Evolutionary conservation across 2,797 vertebrate genomes (phyloP), one percentile per base, ranked within the genome.

Genomic region (Megaceryle alcyon): DNA sequence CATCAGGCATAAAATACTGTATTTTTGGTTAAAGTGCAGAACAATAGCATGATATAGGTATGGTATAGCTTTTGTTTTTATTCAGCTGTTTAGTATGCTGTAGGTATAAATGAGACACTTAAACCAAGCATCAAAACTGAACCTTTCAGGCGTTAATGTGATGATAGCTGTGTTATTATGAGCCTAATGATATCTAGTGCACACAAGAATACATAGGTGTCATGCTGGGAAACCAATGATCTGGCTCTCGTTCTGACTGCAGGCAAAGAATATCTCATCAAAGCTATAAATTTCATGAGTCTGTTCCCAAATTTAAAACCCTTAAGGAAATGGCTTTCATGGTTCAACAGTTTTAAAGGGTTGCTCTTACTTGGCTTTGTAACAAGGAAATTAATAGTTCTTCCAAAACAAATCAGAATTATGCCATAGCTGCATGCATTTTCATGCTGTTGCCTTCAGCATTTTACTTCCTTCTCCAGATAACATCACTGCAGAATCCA

Each of bases 371-470:
- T 98, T 98, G 98, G 98, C 97, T 98, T 98, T 97, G 97, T 98
- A 99, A 99, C 98, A 98, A 98, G 98, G 97, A 99, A 99, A 99
- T 99, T 98, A 99, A 99, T 99, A 98, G 98, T 98, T 98, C 98
- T 98, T 98, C 98, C 98, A 98, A 99, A 98, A 99, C 98, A 98
- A 99, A 99, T 99, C 98, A 98, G 98, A 98, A 98, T 98, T 98
- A 98, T 98, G 97, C 98, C 98, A 98, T 98, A 97, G 96, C 97
- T 98, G 97, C 95, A 92, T 98, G 98, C 97, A 97, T 98, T 98
- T 98, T 98, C 98, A 96, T 97, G 98, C 94, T 96, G 91, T 91
- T 98, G 96, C 95, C 82, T 95, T 97, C 93, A 97, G 94, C 94
- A 77, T 96, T 98, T 98, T 96, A 95, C 97, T 97, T 96, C 84